Conservation (phyloP, 2,113 vertebrate species). For the Epinephelus cyanopodus region DNA sequence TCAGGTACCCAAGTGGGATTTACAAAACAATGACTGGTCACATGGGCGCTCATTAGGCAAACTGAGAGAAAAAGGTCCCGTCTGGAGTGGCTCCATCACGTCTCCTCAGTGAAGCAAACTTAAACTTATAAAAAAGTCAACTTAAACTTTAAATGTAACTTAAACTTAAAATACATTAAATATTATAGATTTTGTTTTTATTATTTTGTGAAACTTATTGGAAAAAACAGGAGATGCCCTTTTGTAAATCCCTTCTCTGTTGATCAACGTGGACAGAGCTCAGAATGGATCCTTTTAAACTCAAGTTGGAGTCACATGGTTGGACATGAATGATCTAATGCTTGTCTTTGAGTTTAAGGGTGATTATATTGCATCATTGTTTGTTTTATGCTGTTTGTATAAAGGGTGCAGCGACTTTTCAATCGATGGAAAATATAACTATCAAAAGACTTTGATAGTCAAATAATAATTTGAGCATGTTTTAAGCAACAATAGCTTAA, state of each 20-base stretch:
- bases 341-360: background rate
- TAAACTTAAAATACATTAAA: background rate
- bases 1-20: constrained; percentile 28
- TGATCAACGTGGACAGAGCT: background rate
- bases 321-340: background rate
- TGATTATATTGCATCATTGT: background rate
- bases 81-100: background rate
- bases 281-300: background rate
- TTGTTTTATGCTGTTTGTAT: background rate
- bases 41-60: constrained; percentile 5
- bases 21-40: constrained; percentile 51
- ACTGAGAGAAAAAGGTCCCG: background rate
- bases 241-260: background rate
- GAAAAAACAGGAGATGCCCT: background rate
- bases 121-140: background rate
- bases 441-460: background rate
- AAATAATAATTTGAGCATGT: background rate
- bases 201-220: background rate
- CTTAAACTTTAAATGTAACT: too few relatives aligned
- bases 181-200: background rate
- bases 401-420: background rate
- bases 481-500: background rate
- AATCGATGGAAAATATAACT: background rate
- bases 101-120: background rate
- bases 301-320: background rate